A percentile compares a stretch with the other conserved stretches of the same genome.
Conservation (phyloP, 2,113 vertebrate genomes). For the Nerophis lumbriciformis region DNA sequence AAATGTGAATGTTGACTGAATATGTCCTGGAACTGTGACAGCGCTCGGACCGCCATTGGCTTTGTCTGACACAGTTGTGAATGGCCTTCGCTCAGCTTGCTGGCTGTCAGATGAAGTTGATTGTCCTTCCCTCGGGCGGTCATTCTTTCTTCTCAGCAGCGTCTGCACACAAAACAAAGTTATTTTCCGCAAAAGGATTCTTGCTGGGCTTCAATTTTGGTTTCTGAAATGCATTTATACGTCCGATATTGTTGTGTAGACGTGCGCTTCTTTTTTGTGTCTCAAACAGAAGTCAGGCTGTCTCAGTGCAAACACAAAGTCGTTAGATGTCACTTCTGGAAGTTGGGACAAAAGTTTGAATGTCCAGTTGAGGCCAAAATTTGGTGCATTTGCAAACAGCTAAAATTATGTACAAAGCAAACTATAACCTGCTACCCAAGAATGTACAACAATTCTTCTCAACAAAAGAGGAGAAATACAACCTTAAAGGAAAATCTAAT, state of each 20-base stretch:
- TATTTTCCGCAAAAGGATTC: background rate
- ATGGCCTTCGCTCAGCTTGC: conserved; percentile 73
- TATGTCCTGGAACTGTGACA: conserved; percentile 49
- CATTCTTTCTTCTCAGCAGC: conserved; percentile 59
- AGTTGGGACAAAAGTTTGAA: too few relatives aligned
- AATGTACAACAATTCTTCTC: too few relatives aligned
- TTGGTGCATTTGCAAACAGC: too few relatives aligned
- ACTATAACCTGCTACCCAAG: too few relatives aligned
- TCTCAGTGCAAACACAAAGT: too few relatives aligned
- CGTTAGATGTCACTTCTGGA: too few relatives aligned
- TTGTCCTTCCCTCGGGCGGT: conserved; percentile 66
- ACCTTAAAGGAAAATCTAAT: too few relatives aligned
- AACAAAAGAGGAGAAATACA: too few relatives aligned
- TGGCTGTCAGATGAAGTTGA: conserved; percentile 72
- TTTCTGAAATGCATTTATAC: background rate
- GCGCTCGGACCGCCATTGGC: conserved; percentile 43
- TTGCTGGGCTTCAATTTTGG: background rate
- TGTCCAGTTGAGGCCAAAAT: too few relatives aligned
- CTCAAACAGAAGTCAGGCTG: background rate
- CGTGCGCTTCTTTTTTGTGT: background rate
- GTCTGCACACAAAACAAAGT: conserved; percentile 43
- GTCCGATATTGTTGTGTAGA: background rate
- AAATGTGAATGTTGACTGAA: conserved; percentile 51
- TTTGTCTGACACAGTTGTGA: conserved; percentile 49
- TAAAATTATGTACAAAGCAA: too few relatives aligned